A percentile compares a stretch with the other conserved stretches of the same genome.
These are phyloP conservation scores for Macropus fuliginosus DNA, from an alignment of 2,797 vertebrate genomes.

Conservation along the genomic window DNA sequence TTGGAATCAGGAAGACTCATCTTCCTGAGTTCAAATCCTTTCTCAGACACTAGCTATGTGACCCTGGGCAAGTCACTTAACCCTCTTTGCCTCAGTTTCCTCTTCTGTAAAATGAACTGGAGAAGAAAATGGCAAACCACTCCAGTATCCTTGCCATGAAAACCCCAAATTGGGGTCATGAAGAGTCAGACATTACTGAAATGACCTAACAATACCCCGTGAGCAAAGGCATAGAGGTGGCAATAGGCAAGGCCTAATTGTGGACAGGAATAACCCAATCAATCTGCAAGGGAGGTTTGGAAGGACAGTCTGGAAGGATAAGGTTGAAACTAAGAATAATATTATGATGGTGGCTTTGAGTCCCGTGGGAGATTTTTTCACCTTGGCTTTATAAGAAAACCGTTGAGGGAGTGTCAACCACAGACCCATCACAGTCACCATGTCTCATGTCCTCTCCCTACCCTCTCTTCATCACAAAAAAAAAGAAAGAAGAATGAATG, in stretches of 20 bases:
- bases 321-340: constrained; percentile 29
- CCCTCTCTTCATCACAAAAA: constrained; percentile 81
- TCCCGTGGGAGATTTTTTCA: constrained; percentile 83
- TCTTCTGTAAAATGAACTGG: not conserved
- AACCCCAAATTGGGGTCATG: not conserved
- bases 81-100: not conserved
- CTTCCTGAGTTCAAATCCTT: not conserved
- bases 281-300: constrained; percentile 41
- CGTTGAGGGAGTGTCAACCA: constrained; percentile 84
- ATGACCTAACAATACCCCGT: not conserved
- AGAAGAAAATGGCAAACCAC: not conserved
- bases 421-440: constrained; percentile 80
- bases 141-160: not conserved
- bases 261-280: not conserved
- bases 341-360: constrained; percentile 82
- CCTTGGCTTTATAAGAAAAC: constrained; percentile 83
- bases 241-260: not conserved
- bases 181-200: not conserved
- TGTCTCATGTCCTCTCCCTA: constrained; percentile 81
- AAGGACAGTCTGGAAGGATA: constrained; percentile 20
- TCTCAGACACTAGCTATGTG: not conserved
- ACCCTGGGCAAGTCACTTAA: not conserved
- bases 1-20: not conserved
- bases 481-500: constrained; percentile 85
- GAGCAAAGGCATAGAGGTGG: not conserved